Base-by-base conservation (phyloP, 2,113 vertebrate genomes). In the Sprattus sprattus region DNA sequence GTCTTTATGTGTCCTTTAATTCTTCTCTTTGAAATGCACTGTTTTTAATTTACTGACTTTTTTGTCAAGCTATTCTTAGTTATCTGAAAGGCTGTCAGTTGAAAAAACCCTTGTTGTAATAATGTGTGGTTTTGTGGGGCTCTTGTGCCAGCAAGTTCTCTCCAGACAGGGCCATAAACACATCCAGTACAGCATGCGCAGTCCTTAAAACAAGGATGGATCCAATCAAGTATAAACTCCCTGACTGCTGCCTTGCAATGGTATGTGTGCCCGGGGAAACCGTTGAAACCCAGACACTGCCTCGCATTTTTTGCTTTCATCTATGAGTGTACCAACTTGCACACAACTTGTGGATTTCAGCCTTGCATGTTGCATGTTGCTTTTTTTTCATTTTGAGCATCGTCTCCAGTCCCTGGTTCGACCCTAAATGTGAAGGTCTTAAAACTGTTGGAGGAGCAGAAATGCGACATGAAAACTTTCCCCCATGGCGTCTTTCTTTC, bases 71-170 rank as follows among this genome's bases (percentile, higher is more conserved):
- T 71, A 28, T 28, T 71, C 64, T 28, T 28, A 32, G 64, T 71
- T 32, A 71, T 32, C 64, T 92, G 90, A 92, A 88, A 90, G 91
- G 85, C 88, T 90, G 92, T 91, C 89, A 93, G 89, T 92, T 90
- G 88, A 89, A 91, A 89, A 39, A 39, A 86, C 86, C 91, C 92
- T 93, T 94, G 93, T 93, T 93, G 91, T 92, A 92, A 94, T 94
- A 93, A 93, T 88, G 88, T 88, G 91, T 90, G 92, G 92, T 92
- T 91, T 89, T 87, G 87, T 84, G 89, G 39, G 78, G 88, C 45
- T 92, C 92, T 90, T 89, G 88, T 78, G 89, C 89, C 90, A 90
- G 90, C 89, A 87, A 67, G 91, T 89, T 85, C 87, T 89, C 91
- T 86, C 49, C 86, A 92, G 90, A 92, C 90, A 87, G 45, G 4